Base-by-base conservation (phyloP, 2,888 invertebrate genomes). In the Leucophora obtusa region DNA sequence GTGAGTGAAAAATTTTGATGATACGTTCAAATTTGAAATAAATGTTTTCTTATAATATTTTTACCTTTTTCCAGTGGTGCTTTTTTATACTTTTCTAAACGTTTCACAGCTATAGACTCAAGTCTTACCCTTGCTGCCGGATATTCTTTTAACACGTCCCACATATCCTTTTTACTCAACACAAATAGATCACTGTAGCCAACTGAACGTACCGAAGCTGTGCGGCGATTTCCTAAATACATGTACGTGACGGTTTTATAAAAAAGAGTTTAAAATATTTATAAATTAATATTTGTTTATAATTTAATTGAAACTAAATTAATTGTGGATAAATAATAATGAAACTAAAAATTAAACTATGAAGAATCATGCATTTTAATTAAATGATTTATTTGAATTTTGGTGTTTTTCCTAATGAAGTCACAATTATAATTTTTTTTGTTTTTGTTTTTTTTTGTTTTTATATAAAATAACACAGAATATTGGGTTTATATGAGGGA, bases 161-260 rank as follows among this genome's bases (percentile, higher is more conserved):
- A 98, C 96, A 99, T 97, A 92, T 98, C 98, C 92, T 97, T 97
- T 93, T 99, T 99, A 91, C 97, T 97, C 86, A 99, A 94, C 90
- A 98, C 98, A 92, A 99, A 99, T 87, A 99, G 93, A 92, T 99
- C 98, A 91, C 98, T 98, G 92, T 99, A 99, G 86, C 99, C 99
- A 83, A 99, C 98, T 79, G 98, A 98, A 86, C 97, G 94, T 86
- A 99, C 98, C 87, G 98, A 98, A 85, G 99, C 99, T 90, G 99
- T 99, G 91, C 98, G 94, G 90, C 98, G 94, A 93, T 99, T 99
- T 89, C 98, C 98, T 97, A 93, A 70, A 38, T 50, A 60, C 62
- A 60, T 62, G 47, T 11, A 21, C 4, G 18, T 59, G 11, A 24
- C 24, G 21, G 5, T 24, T 53, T 54, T 18, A 54, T 18, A 51